phyloP scores from a whole-genome alignment of 2,888 invertebrate genomes.

The Papilio elwesi region DNA sequence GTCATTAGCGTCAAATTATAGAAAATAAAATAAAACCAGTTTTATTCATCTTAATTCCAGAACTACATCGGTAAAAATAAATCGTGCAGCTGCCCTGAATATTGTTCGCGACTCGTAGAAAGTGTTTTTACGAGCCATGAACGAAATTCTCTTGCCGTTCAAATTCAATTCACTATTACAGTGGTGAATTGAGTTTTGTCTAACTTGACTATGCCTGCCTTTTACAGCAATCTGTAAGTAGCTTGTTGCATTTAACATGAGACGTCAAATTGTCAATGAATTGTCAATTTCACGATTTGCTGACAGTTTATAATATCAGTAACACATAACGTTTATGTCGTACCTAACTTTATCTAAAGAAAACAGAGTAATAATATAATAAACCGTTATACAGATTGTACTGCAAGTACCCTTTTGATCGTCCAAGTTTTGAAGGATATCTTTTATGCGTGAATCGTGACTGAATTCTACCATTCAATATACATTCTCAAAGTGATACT shows the following conservation, averaged over 20 bases:
- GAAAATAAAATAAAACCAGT: background rate
- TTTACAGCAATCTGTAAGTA: no score
- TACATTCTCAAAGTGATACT: constrained; percentile 75
- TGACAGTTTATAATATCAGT: no score
- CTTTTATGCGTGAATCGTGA: constrained; percentile 78
- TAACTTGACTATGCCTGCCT: constrained; percentile 42
- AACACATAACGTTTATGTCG: no score
- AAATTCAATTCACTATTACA: constrained; percentile 80
- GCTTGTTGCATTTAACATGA: no score
- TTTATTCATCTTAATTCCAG: background rate
- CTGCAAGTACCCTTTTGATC: constrained; percentile 69
- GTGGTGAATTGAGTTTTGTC: constrained; percentile 71
- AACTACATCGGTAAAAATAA: constrained; percentile 19
- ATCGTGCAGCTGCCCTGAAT: constrained; percentile 55
- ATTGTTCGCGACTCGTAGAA: constrained; percentile 66
- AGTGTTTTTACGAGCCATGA: constrained; percentile 72
- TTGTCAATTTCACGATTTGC: no score
- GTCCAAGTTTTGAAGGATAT: constrained; percentile 72
- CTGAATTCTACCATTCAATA: constrained; percentile 77
- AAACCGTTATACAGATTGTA: constrained; percentile 61
- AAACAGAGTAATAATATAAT: background rate
- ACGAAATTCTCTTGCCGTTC: constrained; percentile 67
- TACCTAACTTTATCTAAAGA: no score
- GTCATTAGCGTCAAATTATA: background rate
- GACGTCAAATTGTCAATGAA: no score